Base-by-base conservation (phyloP, 2,888 invertebrate species). In the Oasisia sp. region DNA sequence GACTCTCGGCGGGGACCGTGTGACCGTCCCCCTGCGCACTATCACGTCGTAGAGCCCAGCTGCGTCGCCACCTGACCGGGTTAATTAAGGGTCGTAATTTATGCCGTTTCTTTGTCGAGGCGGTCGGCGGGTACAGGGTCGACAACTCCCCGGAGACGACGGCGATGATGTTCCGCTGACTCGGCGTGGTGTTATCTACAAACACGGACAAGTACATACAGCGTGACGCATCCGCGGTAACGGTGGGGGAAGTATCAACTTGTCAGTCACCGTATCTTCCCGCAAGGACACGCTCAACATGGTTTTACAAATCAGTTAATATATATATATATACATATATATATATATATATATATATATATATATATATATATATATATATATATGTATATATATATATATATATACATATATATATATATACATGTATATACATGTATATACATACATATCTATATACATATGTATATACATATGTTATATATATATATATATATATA, bases 61-160 rank as follows among this genome's bases (percentile, higher is more conserved):
- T 74, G 74, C 27, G 74, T 1, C 27, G 74, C 27, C 74, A 74
- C 27, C 74, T 19, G 74, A 74, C 19, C 27, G 74, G 74, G 74
- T n/a, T 74, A 74, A 74, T 74, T n/a, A 74, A 74, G 74, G 74
- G 74, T 74, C 74, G 74, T 74, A 74, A 74, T 74, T 74, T 74
- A 74, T 74, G 74, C 74, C n/a, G 74, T 2, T 7, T 27, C 74
- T 74, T 74, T 74, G 74, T 74, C 74, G 74, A 27, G 74, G 74
- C 19, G 74, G 74, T 19, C 74, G 74, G 74, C 7, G 27, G 2
- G 74, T 74, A 27, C 74, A 27, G 74, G 74, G 74, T 74, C 27
- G 74, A 74, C 74, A 74, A 74, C 74, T n/a, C 74, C 27, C 74
- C 27, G n/a, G 27, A 27, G 74, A 74, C 74, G 74, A 74, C 74